Evolutionary conservation across 1,140 invertebrate species (phyloP).

Genomic region (Drosophila subobscura): DNA sequence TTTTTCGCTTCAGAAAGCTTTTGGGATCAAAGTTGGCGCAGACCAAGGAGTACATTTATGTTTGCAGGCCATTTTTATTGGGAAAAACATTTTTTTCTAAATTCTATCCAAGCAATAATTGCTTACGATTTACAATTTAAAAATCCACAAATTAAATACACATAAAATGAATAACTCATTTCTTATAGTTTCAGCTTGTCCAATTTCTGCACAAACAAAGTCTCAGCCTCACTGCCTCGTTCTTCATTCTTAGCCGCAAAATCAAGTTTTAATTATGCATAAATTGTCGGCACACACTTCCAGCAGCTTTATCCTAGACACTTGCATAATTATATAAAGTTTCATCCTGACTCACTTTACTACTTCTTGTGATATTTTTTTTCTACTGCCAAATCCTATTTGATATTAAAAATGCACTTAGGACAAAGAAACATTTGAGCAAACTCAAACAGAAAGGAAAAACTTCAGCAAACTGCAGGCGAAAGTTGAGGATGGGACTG

Average conservation of each 20-base stretch:
- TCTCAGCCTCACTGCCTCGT: background rate
- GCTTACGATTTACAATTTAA: too few relatives aligned
- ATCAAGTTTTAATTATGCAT: constrained; percentile 58
- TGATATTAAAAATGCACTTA: constrained; percentile 40
- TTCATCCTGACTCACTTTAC: constrained; percentile 30
- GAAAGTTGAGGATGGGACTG: constrained; percentile 39
- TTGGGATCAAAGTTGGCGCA: too few relatives aligned
- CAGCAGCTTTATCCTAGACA: constrained; percentile 42
- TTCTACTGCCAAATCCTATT: constrained; percentile 24
- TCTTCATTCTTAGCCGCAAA: constrained; percentile 22
- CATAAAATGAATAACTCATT: background rate
- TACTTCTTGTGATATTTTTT: background rate
- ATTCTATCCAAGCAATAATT: too few relatives aligned
- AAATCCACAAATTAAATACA: too few relatives aligned
- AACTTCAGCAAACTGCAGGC: constrained; percentile 35
- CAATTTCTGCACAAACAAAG: background rate
- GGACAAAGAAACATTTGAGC: constrained; percentile 48
- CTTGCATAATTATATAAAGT: constrained; percentile 60
- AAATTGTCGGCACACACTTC: constrained; percentile 29
- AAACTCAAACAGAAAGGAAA: constrained; percentile 43
- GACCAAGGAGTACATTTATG: too few relatives aligned
- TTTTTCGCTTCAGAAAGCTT: too few relatives aligned
- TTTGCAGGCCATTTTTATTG: too few relatives aligned
- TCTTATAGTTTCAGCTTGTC: background rate
- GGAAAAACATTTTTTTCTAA: too few relatives aligned